phyloP scores from a whole-genome alignment of 2,888 invertebrate species.

The Sphaeridia pumilis region DNA sequence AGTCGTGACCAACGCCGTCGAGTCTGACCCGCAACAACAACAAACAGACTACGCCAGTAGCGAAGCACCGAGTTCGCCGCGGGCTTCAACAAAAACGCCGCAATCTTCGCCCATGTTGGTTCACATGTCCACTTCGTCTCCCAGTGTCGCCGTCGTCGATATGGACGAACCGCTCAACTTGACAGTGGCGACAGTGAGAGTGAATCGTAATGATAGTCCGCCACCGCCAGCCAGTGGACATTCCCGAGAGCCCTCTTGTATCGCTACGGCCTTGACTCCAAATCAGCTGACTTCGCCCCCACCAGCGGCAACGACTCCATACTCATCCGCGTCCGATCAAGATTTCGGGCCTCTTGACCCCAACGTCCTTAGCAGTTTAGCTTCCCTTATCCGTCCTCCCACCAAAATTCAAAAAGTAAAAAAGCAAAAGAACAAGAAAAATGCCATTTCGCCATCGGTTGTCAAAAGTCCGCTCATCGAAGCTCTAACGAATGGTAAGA shows the following conservation, averaged over 20 bases:
- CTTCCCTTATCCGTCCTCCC: neutral
- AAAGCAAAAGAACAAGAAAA: neutral
- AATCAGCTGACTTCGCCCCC: neutral
- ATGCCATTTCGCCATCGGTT: too few relatives aligned
- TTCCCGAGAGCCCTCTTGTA: too few relatives aligned
- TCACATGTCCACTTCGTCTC: conserved; percentile 7
- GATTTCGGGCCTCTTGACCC: neutral
- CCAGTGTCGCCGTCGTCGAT: neutral
- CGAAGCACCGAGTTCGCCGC: conserved; percentile 17
- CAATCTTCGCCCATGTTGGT: too few relatives aligned
- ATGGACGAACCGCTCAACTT: conserved; percentile 40
- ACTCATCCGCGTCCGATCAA: neutral
- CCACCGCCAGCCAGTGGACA: too few relatives aligned
- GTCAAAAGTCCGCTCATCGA: neutral
- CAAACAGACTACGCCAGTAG: conserved; percentile 37
- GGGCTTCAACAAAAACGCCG: too few relatives aligned
- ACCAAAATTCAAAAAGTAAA: neutral
- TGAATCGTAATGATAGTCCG: conserved; percentile 20
- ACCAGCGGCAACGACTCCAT: too few relatives aligned
- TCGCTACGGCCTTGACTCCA: too few relatives aligned
- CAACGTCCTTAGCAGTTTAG: neutral
- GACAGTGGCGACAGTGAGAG: conserved; percentile 36
- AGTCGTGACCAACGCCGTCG: conserved; percentile 39
- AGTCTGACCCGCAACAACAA: conserved; percentile 39
- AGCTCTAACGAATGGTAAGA: neutral